Percentiles rank a stretch among this genome's conserved stretches.
These are phyloP conservation scores for Lemur catta DNA, from an alignment of 2,797 vertebrate genomes.

Conservation along the genomic window DNA sequence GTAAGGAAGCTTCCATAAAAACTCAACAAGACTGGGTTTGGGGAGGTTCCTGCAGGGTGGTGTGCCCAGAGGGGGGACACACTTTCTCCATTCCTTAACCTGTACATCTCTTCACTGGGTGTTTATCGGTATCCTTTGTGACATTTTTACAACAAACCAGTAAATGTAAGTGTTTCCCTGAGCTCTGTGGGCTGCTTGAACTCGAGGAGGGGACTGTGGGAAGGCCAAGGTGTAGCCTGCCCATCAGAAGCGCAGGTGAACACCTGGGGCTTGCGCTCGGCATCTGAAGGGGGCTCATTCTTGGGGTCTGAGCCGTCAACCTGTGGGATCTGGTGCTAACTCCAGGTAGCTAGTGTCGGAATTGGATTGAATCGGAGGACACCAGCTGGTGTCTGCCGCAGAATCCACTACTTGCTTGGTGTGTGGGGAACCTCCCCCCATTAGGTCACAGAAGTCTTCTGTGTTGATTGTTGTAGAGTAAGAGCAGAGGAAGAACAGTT, in stretches of 20 bases:
- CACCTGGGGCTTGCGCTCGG: background rate
- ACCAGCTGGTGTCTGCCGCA: background rate
- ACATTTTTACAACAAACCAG: background rate
- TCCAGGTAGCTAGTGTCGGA: background rate
- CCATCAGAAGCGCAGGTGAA: background rate
- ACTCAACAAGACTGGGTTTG: background rate
- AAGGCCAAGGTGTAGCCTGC: too few species aligned
- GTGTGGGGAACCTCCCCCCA: background rate
- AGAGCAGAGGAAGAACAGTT: background rate
- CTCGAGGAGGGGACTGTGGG: background rate
- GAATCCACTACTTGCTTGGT: background rate
- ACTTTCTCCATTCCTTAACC: background rate
- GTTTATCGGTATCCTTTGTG: background rate
- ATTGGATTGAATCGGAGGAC: background rate
- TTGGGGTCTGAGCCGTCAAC: background rate
- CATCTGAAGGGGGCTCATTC: background rate
- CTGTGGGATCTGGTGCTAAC: background rate
- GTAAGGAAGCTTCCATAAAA: background rate
- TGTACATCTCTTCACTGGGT: background rate
- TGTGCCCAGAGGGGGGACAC: background rate
- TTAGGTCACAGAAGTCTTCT: background rate
- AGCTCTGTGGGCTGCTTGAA: background rate
- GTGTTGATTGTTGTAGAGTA: background rate
- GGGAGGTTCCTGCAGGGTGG: background rate
- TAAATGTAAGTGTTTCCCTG: background rate